phyloP scores from a whole-genome alignment of 2,888 invertebrate genomes.

The Spicauda simplicius region DNA sequence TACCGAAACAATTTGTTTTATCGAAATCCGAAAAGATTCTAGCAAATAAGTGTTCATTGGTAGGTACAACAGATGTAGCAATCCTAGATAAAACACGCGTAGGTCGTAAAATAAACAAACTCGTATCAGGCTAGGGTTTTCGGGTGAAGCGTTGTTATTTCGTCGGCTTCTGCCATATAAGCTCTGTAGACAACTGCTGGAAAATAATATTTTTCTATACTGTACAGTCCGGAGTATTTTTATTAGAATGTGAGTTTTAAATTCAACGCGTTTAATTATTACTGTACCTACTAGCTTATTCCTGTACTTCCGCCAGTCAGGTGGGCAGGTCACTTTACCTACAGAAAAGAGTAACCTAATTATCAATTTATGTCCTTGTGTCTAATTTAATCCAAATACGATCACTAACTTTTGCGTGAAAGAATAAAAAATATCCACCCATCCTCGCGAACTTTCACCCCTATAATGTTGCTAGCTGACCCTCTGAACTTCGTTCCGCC shows the following conservation, averaged over 20 bases:
- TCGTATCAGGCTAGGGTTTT: neutral
- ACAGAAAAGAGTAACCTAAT: no score
- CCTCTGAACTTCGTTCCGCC: no score
- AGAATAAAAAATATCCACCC: no score
- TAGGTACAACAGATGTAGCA: conserved; percentile 6
- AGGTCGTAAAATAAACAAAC: conserved; percentile 29
- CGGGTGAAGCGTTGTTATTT: neutral
- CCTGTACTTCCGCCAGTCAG: no score
- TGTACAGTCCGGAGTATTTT: neutral
- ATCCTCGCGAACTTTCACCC: no score
- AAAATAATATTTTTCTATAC: neutral
- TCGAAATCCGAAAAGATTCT: neutral
- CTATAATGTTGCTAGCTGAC: no score
- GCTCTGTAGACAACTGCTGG: neutral
- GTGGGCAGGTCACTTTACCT: no score
- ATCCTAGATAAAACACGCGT: conserved; percentile 20
- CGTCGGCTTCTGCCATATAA: neutral
- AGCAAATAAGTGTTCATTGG: conserved; percentile 10
- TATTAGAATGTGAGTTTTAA: neutral
- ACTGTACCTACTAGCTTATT: no score
- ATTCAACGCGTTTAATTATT: no score
- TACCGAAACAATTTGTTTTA: neutral
- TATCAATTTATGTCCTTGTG: no score
- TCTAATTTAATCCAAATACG: no score
- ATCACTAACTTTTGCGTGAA: no score